Percentiles rank a stretch among this genome's conserved stretches.
phyloP scores from a whole-genome alignment of 2,797 vertebrate genomes.

The Hybognathus amarus region DNA sequence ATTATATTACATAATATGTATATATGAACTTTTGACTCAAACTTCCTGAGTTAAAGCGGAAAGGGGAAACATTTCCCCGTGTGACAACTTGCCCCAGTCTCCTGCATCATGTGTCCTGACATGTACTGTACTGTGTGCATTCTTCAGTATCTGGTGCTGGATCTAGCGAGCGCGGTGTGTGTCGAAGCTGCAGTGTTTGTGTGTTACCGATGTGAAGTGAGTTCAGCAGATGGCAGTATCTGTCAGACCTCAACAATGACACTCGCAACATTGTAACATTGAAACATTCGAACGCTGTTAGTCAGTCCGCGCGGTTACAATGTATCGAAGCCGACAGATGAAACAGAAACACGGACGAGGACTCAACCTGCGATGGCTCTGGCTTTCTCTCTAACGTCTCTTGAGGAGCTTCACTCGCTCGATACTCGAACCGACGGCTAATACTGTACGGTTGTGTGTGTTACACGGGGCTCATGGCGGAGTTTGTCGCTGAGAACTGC shows the following conservation, averaged over 20 bases:
- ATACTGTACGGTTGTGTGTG: conserved; percentile 26
- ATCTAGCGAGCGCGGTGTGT: not conserved
- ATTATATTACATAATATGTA: too few relatives aligned
- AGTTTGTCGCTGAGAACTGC: conserved; percentile 81
- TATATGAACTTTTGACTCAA: not conserved
- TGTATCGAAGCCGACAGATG: conserved; percentile 41
- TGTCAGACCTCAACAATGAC: conserved; percentile 58
- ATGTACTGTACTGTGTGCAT: not conserved
- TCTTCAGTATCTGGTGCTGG: not conserved
- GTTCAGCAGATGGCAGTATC: conserved; percentile 63
- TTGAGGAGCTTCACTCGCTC: conserved; percentile 27
- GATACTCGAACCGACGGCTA: conserved; percentile 44
- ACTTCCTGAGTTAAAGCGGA: not conserved
- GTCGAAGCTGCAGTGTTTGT: not conserved
- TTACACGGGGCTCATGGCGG: conserved; percentile 85
- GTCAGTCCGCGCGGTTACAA: conserved; percentile 14
- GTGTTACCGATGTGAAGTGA: not conserved
- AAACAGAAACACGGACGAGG: conserved; percentile 21
- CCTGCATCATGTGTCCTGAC: not conserved
- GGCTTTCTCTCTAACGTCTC: conserved; percentile 29
- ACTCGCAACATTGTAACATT: conserved; percentile 48
- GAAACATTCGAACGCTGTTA: conserved; percentile 21
- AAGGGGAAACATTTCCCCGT: not conserved
- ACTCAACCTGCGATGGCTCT: conserved; percentile 45
- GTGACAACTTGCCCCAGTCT: not conserved